phyloP scores from a whole-genome alignment of 2,888 invertebrate genomes.

The Willowsia nigromaculata region DNA sequence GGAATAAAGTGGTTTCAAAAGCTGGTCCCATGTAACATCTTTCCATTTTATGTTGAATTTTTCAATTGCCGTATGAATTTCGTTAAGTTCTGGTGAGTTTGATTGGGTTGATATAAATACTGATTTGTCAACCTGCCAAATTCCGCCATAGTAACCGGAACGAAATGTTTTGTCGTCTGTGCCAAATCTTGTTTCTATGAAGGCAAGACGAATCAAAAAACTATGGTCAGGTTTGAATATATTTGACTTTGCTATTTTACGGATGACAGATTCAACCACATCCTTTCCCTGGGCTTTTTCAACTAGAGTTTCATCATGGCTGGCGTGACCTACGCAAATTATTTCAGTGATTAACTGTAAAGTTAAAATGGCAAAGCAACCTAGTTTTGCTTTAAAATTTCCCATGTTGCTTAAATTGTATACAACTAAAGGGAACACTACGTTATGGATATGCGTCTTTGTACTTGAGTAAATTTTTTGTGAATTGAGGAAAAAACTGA shows the following conservation, averaged over 20 bases:
- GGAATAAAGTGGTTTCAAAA: too few species aligned
- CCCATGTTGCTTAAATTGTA: too few species aligned
- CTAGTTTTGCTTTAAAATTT: too few species aligned
- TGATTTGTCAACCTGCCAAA: slow-evolving; percentile 61
- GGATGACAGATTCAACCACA: slow-evolving; percentile 9
- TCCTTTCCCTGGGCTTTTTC: too few species aligned
- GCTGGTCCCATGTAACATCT: not conserved
- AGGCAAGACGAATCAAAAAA: slow-evolving; percentile 67
- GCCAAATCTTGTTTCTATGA: slow-evolving; percentile 64
- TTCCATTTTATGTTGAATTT: slow-evolving; percentile 60
- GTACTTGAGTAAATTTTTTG: too few species aligned
- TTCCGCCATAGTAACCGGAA: slow-evolving; percentile 53
- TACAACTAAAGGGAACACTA: too few species aligned
- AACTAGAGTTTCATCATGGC: too few species aligned
- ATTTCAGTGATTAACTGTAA: too few species aligned
- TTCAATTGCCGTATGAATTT: slow-evolving; percentile 24
- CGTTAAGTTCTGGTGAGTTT: not conserved
- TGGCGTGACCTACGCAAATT: too few species aligned
- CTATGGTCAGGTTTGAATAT: slow-evolving; percentile 57
- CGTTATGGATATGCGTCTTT: too few species aligned
- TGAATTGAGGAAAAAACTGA: too few species aligned
- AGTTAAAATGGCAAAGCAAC: too few species aligned
- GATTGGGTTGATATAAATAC: not conserved
- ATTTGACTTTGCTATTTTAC: not conserved
- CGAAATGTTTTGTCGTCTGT: slow-evolving; percentile 30